Evolutionary conservation across 2,113 vertebrate genomes (phyloP).

Genomic region (Malurus melanocephalus): DNA sequence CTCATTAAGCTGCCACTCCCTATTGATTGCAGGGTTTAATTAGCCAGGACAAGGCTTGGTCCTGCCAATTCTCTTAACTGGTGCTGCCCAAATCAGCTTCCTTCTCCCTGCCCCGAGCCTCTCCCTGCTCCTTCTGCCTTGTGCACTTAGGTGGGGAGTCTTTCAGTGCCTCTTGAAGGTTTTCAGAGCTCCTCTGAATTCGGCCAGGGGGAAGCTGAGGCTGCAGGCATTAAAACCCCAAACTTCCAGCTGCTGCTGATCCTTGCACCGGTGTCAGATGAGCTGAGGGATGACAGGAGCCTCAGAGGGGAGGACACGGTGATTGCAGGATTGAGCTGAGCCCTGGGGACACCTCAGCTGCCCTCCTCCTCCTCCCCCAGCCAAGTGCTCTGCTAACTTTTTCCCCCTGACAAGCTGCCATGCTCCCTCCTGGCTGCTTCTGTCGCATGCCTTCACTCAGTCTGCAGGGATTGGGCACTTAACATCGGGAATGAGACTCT

Average conservation of each 20-base stretch:
- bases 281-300: not conserved
- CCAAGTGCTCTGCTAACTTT: not conserved
- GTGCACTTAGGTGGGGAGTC: not conserved
- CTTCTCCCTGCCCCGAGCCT: not conserved
- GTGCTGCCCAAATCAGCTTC: not conserved
- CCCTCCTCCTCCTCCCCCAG: not conserved
- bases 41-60: not conserved
- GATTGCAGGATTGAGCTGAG: not conserved
- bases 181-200: conserved; percentile 14
- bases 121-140: not conserved
- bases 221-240: not conserved
- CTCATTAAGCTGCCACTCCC: not conserved
- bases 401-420: not conserved
- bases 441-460: not conserved
- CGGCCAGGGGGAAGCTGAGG: not conserved
- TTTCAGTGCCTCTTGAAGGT: not conserved
- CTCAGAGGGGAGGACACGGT: not conserved
- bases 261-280: accelerated
- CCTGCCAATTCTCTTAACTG: not conserved
- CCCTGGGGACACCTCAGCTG: not conserved
- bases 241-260: not conserved
- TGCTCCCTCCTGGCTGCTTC: not conserved
- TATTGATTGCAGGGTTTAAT: not conserved
- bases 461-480: not conserved
- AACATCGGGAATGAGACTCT: not conserved